Evolutionary conservation across 2,797 vertebrate species (phyloP), one percentile per base, ranked within the genome.

Genomic region (Chloroceryle amazona): DNA sequence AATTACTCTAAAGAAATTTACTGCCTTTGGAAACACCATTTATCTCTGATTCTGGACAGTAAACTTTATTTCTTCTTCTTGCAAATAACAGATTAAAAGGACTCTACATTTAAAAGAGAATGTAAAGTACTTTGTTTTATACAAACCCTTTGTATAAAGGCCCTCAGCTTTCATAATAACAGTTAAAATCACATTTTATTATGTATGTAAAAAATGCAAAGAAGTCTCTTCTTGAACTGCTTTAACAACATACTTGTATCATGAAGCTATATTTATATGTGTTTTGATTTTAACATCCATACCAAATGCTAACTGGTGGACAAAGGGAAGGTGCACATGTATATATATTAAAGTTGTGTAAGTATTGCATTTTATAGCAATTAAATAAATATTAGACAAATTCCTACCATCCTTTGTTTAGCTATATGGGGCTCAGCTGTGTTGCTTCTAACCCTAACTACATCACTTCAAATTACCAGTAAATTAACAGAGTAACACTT

Each of bases 381-480:
- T 97, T 97, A 97, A 96, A 97, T 95, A 97, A 97, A 97, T 98
- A 95, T 95, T 96, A 97, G 96, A 96, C 81, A 31, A 97, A 97
- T 94, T 98, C 95, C 86, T 91, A 87, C 80, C 84, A 96, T 92
- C 95, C 90, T 98, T 98, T 97, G 96, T 98, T 98, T 97, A 96
- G 88, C 95, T 98, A 83, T 93, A 90, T 95, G 97, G 97, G 97
- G 97, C 98, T 98, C 98, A 98, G 98, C 98, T 98, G 98, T 98
- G 98, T 98, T 98, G 98, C 98, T 98, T 98, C 98, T 98, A 98
- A 98, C 98, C 98, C 98, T 98, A 98, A 99, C 99, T 99, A 99
- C 99, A 99, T 99, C 99, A 99, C 99, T 99, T 99, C 99, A 99
- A 99, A 99, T 99, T 99, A 99, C 99, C 99, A 99, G 99, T 99